Percentiles rank a stretch among this genome's conserved stretches.
phyloP scores from a whole-genome alignment of 2,113 vertebrate genomes.

The Lampris incognitus region DNA sequence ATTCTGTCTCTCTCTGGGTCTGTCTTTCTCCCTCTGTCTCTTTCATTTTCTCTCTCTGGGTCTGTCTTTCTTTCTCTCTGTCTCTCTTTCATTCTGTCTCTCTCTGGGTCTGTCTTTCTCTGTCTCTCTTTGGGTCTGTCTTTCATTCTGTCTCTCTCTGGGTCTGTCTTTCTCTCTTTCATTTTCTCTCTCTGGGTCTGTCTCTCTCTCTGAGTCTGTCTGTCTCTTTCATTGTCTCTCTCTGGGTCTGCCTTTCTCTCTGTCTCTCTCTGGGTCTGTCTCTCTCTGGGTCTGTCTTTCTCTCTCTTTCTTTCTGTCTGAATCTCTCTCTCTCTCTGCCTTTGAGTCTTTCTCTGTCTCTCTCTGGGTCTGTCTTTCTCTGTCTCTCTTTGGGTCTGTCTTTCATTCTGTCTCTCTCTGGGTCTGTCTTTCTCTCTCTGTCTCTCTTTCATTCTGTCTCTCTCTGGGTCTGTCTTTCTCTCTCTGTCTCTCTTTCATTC shows the following conservation, averaged over 20 bases:
- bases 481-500: background rate
- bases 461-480: slow-evolving; percentile 1
- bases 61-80: slow-evolving; percentile 4
- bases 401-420: too few species aligned
- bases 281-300: too few species aligned
- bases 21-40: slow-evolving; percentile 13
- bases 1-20: too few species aligned
- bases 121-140: background rate
- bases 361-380: background rate
- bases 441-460: background rate
- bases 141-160: too few species aligned
- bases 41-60: too few species aligned
- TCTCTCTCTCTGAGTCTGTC: slow-evolving; percentile 20
- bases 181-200: background rate
- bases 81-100: background rate
- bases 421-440: slow-evolving; percentile 14
- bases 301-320: too few species aligned
- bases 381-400: too few species aligned
- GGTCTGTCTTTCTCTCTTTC: background rate
- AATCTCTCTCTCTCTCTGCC: background rate
- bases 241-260: slow-evolving; percentile 6
- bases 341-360: slow-evolving; percentile 1
- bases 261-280: background rate
- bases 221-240: background rate
- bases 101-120: slow-evolving; percentile 1